Evolutionary conservation across 2,797 vertebrate species (phyloP).

Genomic region (Poeciliopsis presidionis): DNA sequence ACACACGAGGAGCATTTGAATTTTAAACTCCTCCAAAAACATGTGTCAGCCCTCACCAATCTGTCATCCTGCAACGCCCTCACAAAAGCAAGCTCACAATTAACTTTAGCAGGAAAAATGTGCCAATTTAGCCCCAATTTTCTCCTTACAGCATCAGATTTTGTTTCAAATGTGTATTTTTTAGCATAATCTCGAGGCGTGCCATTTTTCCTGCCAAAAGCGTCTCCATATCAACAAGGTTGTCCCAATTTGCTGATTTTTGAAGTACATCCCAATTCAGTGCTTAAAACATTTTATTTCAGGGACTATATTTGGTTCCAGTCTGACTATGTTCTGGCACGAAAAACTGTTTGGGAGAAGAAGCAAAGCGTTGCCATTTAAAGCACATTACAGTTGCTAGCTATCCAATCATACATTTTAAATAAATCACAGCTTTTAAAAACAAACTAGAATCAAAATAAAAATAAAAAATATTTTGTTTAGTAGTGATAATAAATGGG

Average conservation of each 20-base stretch:
- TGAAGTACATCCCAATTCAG: slow-evolving; percentile 58
- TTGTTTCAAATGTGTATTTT: slow-evolving; percentile 62
- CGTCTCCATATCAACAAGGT: slow-evolving; percentile 59
- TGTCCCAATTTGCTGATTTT: slow-evolving; percentile 70
- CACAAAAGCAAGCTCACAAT: slow-evolving; percentile 71
- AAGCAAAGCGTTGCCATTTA: slow-evolving; percentile 1
- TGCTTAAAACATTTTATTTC: slow-evolving; percentile 55
- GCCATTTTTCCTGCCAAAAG: slow-evolving; percentile 63
- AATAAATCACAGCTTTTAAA: not conserved
- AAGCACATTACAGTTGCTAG: slow-evolving; percentile 3
- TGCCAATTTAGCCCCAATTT: slow-evolving; percentile 76
- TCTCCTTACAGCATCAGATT: slow-evolving; percentile 57
- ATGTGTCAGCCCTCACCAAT: slow-evolving; percentile 69
- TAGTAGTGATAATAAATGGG: not conserved
- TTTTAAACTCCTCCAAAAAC: slow-evolving; percentile 75
- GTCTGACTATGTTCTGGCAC: slow-evolving; percentile 19
- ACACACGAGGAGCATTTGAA: slow-evolving; percentile 72
- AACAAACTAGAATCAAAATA: not conserved
- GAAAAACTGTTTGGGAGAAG: slow-evolving; percentile 1
- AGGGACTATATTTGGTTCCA: slow-evolving; percentile 55
- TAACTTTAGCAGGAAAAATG: slow-evolving; percentile 72
- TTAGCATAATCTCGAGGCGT: slow-evolving; percentile 72
- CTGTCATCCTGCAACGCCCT: slow-evolving; percentile 68
- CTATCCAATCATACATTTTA: not conserved
- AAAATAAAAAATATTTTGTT: not conserved